These are phyloP conservation scores for Zaprionus vittiger DNA, from an alignment of 1,140 invertebrate species.

Conservation along the genomic window DNA sequence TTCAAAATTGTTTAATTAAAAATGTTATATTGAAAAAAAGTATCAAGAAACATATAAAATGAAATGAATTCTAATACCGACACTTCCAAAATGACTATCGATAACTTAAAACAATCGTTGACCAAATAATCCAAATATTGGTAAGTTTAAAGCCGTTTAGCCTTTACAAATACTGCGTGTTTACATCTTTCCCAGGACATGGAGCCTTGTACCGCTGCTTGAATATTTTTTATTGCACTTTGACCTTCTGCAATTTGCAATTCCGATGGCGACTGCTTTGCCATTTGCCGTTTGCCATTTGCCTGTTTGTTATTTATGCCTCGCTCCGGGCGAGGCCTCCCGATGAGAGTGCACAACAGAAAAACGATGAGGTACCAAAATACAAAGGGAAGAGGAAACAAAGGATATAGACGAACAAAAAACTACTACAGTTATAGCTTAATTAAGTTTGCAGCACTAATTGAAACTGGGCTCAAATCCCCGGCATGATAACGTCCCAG, in stretches of 20 bases:
- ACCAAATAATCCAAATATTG: neutral
- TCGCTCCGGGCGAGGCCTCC: constrained; percentile 22
- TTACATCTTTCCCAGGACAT: neutral
- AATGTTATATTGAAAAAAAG: too few relatives aligned
- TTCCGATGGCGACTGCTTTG: constrained; percentile 37
- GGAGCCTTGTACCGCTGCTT: neutral
- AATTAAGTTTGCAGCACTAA: constrained; percentile 78
- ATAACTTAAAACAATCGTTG: too few relatives aligned
- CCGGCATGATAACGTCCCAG: constrained; percentile 2
- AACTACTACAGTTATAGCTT: constrained; percentile 59
- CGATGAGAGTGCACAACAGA: neutral
- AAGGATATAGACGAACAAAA: constrained; percentile 2
- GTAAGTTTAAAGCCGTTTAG: neutral
- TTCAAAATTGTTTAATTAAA: too few relatives aligned
- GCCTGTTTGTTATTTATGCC: constrained; percentile 68
- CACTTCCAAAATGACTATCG: too few relatives aligned
- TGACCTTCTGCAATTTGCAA: constrained; percentile 45
- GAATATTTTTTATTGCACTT: constrained; percentile 28
- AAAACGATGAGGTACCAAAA: neutral
- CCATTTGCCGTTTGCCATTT: constrained; percentile 41
- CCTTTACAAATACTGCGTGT: neutral
- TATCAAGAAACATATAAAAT: too few relatives aligned
- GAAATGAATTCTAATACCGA: too few relatives aligned
- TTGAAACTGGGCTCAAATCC: constrained; percentile 63
- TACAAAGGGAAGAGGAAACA: neutral